phyloP scores from a whole-genome alignment of 2,113 vertebrate species.

The Campylorhamphus procurvoides region DNA sequence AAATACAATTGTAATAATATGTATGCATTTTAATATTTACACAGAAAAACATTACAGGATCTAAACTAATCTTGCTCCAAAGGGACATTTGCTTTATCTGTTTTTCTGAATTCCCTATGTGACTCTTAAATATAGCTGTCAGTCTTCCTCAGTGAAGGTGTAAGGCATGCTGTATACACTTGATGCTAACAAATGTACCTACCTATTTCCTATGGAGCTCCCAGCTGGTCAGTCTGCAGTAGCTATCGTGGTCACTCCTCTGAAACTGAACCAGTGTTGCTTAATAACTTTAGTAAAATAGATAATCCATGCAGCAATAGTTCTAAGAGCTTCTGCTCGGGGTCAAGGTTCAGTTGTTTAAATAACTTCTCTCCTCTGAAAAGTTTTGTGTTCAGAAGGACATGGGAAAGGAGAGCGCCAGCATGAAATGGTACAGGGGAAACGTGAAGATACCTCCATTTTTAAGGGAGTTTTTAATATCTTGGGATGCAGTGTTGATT shows the following conservation, averaged over 20 bases:
- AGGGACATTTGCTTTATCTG: not conserved
- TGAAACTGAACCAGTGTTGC: not conserved
- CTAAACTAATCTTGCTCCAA: not conserved
- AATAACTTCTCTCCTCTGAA: not conserved
- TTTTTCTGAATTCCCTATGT: not conserved
- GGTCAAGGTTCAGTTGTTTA: not conserved
- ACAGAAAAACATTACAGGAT: not conserved
- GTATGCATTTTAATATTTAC: not conserved
- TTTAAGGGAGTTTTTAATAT: not conserved
- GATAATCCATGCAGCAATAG: not conserved
- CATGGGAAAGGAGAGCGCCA: not conserved
- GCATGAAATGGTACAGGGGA: not conserved
- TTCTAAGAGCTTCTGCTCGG: not conserved
- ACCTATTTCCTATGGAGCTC: not conserved
- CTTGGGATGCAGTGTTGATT: not conserved
- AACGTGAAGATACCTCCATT: not conserved
- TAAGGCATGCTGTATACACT: not conserved
- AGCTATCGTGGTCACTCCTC: not conserved
- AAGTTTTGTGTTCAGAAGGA: not conserved
- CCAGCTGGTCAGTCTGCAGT: too few species aligned
- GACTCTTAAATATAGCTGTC: not conserved
- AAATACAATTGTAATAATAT: not conserved
- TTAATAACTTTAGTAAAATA: not conserved
- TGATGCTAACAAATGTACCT: not conserved
- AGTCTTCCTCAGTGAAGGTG: not conserved